Evolutionary conservation across 2,888 invertebrate species (phyloP).

Genomic region (Tipula confusa): DNA sequence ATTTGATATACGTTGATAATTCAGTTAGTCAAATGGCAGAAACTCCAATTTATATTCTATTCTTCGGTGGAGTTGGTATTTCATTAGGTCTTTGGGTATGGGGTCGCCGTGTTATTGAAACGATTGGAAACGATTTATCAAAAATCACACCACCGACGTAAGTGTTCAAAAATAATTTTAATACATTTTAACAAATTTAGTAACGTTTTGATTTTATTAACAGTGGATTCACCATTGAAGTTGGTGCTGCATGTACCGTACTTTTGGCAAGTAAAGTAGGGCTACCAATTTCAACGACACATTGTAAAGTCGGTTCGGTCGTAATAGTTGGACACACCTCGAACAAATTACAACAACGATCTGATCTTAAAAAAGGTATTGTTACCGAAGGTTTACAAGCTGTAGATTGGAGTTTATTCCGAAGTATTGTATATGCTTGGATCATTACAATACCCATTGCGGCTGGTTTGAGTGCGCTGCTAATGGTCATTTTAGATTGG

Average conservation of each 20-base stretch:
- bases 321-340: slow-evolving; percentile 90
- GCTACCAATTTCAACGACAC: slow-evolving; percentile 95
- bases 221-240: slow-evolving; percentile 92
- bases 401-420: slow-evolving; percentile 53
- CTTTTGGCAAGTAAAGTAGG: slow-evolving; percentile 94
- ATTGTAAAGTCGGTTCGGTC: slow-evolving; percentile 99
- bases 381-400: slow-evolving; percentile 34
- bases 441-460: slow-evolving; percentile 95
- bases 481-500: slow-evolving; percentile 57
- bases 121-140: slow-evolving; percentile 94
- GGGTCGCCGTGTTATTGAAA: slow-evolving; percentile 94
- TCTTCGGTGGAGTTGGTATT: slow-evolving; percentile 95
- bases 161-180: slow-evolving; percentile 43
- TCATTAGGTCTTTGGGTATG: slow-evolving; percentile 93
- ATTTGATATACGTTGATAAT: slow-evolving; percentile 85
- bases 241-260: slow-evolving; percentile 95
- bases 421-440: slow-evolving; percentile 98
- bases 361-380: slow-evolving; percentile 35
- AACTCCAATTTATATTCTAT: slow-evolving; percentile 84
- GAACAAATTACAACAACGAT: slow-evolving; percentile 61
- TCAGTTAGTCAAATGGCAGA: slow-evolving; percentile 75
- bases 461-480: slow-evolving; percentile 74
- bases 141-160: slow-evolving; percentile 96
- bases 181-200: background rate
- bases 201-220: slow-evolving; percentile 32